Conservation (phyloP, 2,888 invertebrate species). For the Cephus sareptanus region DNA sequence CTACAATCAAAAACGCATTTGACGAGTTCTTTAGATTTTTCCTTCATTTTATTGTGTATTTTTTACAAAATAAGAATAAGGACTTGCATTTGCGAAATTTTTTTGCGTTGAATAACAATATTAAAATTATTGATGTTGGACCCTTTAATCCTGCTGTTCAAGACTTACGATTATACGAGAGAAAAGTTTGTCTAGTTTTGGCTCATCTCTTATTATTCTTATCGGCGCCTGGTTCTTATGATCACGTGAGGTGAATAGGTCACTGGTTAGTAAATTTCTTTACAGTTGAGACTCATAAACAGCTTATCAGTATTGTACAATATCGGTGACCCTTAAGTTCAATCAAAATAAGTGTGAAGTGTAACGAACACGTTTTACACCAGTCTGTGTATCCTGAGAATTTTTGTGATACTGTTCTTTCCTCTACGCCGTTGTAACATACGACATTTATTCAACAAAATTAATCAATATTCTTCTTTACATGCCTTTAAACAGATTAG, state of each 20-base stretch:
- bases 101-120: not conserved
- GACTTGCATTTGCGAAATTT: not conserved
- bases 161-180: not conserved
- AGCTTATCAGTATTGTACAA: conserved; percentile 39
- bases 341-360: not conserved
- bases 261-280: conserved; percentile 25
- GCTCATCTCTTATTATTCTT: not conserved
- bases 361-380: not conserved
- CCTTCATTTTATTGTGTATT: not conserved
- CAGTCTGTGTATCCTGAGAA: not conserved
- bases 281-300: conserved; percentile 8
- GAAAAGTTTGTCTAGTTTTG: not conserved
- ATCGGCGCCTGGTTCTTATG: conserved; percentile 8
- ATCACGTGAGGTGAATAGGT: conserved; percentile 55
- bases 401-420: not conserved
- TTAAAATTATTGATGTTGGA: not conserved
- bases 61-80: not conserved
- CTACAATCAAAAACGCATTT: not conserved
- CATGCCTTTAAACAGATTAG: not conserved
- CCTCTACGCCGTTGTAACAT: not conserved
- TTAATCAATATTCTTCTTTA: not conserved
- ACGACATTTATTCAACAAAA: not conserved
- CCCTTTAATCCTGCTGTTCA: not conserved
- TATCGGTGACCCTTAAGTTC: conserved; percentile 35
- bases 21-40: not conserved